These are phyloP conservation scores for Mesorhabditis sp. DNA, from an alignment of 2,888 invertebrate genomes.

Conservation along the genomic window DNA sequence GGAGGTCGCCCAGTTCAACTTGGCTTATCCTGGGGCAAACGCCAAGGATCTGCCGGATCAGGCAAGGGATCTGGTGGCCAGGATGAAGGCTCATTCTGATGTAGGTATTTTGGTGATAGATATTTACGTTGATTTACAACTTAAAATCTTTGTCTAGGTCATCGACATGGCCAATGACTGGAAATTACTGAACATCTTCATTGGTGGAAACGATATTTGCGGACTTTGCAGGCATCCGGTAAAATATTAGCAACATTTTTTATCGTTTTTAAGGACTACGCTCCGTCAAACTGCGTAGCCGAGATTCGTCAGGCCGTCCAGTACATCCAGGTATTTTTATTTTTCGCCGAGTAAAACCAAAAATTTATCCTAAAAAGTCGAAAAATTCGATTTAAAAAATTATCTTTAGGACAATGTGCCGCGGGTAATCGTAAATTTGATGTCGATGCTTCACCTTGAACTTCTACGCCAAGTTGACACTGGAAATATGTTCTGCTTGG, in stretches of 20 bases:
- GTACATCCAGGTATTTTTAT: slow-evolving; percentile 22
- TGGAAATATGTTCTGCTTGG: slow-evolving; percentile 29
- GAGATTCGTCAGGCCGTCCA: slow-evolving; percentile 35
- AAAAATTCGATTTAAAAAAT: too few species aligned
- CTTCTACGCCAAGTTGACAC: slow-evolving; percentile 33
- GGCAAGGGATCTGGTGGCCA: slow-evolving; percentile 30
- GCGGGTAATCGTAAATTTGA: slow-evolving; percentile 35
- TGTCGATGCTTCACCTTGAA: slow-evolving; percentile 35
- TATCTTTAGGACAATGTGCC: slow-evolving; percentile 39
- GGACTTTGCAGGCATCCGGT: slow-evolving; percentile 34
- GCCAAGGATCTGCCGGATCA: slow-evolving; percentile 36
- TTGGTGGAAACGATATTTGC: slow-evolving; percentile 48
- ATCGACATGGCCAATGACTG: slow-evolving; percentile 40
- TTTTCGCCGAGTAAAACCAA: too few species aligned
- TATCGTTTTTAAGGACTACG: slow-evolving; percentile 19
- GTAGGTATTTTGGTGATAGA: background rate
- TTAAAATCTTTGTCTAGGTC: slow-evolving; percentile 3
- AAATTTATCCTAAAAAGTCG: too few species aligned
- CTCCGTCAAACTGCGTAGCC: slow-evolving; percentile 24
- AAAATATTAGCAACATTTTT: slow-evolving; percentile 3
- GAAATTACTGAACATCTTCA: slow-evolving; percentile 49
- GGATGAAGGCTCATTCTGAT: slow-evolving; percentile 18
- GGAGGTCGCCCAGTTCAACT: slow-evolving; percentile 32
- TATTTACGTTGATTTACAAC: too few species aligned
- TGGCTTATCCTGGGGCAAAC: slow-evolving; percentile 34